Percentiles rank a stretch among this genome's conserved stretches.
Evolutionary conservation across 1,140 invertebrate species (phyloP).

Genomic region (Diabrotica virgifera): DNA sequence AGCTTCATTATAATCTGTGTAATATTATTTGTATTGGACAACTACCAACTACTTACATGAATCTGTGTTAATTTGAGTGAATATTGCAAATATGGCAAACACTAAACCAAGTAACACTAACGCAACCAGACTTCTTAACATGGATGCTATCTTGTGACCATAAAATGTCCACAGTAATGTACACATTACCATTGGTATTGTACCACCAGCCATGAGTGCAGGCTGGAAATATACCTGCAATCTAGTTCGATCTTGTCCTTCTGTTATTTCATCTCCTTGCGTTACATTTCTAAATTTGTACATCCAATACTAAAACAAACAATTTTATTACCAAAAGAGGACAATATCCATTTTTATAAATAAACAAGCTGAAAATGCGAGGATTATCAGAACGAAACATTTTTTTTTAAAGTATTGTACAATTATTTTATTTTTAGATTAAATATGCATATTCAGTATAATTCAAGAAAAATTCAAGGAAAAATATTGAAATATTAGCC

Average conservation of each 20-base stretch:
- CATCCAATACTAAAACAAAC: slow-evolving; percentile 10
- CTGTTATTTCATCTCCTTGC: no score
- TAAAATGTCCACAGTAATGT: neutral
- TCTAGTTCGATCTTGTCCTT: neutral
- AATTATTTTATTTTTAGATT: no score
- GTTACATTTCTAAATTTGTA: slow-evolving; percentile 6
- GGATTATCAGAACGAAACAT: no score
- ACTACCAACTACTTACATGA: slow-evolving; percentile 10
- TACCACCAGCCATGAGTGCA: neutral
- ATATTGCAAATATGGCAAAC: neutral
- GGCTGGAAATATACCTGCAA: neutral
- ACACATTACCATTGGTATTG: neutral
- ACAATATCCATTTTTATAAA: no score
- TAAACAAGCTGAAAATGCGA: no score
- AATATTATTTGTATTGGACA: no score
- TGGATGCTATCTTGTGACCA: neutral
- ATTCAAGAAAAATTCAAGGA: no score
- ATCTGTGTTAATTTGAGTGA: slow-evolving; percentile 6
- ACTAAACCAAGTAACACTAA: neutral
- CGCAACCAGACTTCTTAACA: neutral
- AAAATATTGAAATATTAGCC: no score
- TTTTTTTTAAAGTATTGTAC: no score
- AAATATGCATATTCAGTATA: no score
- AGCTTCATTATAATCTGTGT: no score
- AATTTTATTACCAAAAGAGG: no score